phyloP scores from a whole-genome alignment of 2,888 invertebrate species.

The Cryptophagus acutangulus region DNA sequence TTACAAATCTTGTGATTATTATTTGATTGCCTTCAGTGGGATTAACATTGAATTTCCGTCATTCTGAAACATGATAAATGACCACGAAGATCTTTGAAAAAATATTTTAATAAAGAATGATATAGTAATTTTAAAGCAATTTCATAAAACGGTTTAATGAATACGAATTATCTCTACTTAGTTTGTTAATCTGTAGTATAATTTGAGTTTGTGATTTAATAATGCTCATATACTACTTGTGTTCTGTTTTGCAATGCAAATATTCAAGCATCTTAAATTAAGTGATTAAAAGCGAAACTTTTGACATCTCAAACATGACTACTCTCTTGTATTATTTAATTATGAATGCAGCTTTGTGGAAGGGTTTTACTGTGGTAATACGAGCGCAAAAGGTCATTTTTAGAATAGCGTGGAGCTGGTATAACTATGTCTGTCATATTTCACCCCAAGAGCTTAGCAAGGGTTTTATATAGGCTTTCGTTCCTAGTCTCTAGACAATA shows the following conservation, averaged over 20 bases:
- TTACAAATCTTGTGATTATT: no score
- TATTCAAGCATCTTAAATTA: slow-evolving; percentile 1
- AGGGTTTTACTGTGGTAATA: neutral
- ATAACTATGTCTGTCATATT: slow-evolving; percentile 10
- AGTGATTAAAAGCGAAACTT: slow-evolving; percentile 6
- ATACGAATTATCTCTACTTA: no score
- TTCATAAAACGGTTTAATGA: no score
- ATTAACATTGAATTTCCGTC: neutral
- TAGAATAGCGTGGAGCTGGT: neutral
- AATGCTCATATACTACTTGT: slow-evolving; percentile 4
- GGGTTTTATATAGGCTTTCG: slow-evolving; percentile 9
- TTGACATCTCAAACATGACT: slow-evolving; percentile 5
- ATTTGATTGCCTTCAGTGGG: no score
- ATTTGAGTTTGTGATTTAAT: slow-evolving; percentile 5
- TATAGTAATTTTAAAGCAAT: no score
- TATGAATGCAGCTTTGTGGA: slow-evolving; percentile 6
- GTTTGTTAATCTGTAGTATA: no score
- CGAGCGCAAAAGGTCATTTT: slow-evolving; percentile 6
- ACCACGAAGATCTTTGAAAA: no score
- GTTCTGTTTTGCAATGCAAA: slow-evolving; percentile 7
- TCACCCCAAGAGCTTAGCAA: slow-evolving; percentile 9
- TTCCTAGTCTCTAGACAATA: slow-evolving; percentile 6
- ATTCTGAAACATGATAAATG: no score
- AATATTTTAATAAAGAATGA: no score
- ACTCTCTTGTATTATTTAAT: slow-evolving; percentile 3